Evolutionary conservation across 2,888 invertebrate genomes (phyloP).

Genomic region (Halictus quadricinctus): DNA sequence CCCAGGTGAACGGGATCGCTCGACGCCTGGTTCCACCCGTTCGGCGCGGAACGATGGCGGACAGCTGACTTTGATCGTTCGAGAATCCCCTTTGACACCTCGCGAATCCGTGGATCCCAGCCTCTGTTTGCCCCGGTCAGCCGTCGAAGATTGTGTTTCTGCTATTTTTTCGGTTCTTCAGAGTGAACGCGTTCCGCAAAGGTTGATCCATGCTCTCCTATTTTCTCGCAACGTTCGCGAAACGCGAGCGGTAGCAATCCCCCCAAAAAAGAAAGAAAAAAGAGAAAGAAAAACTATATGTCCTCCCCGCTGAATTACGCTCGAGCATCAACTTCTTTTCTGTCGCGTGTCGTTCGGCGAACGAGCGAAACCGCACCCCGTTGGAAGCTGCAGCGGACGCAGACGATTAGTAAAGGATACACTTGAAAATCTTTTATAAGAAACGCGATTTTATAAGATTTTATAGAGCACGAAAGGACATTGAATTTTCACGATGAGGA

Average conservation of each 20-base stretch:
- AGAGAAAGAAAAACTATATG: background rate
- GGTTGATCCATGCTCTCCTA: background rate
- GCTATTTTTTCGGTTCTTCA: background rate
- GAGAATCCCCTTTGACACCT: background rate
- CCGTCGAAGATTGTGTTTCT: background rate
- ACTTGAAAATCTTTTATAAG: background rate
- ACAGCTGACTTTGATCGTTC: background rate
- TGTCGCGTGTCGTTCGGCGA: background rate
- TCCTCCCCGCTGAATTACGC: background rate
- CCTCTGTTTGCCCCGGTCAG: background rate
- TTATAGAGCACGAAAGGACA: slow-evolving; percentile 4
- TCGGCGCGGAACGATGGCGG: background rate
- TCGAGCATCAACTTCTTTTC: background rate
- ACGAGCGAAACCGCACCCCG: background rate
- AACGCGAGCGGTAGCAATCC: background rate
- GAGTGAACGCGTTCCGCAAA: background rate
- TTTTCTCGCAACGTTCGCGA: background rate
- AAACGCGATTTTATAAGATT: slow-evolving; percentile 8
- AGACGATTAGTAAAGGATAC: background rate
- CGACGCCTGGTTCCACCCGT: background rate
- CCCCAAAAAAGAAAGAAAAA: background rate
- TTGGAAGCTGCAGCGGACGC: background rate
- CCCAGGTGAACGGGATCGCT: background rate
- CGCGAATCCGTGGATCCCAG: background rate
- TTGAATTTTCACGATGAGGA: background rate